Base-by-base conservation (phyloP, 2,888 invertebrate genomes). In the Drosophila parthenogenetica region DNA sequence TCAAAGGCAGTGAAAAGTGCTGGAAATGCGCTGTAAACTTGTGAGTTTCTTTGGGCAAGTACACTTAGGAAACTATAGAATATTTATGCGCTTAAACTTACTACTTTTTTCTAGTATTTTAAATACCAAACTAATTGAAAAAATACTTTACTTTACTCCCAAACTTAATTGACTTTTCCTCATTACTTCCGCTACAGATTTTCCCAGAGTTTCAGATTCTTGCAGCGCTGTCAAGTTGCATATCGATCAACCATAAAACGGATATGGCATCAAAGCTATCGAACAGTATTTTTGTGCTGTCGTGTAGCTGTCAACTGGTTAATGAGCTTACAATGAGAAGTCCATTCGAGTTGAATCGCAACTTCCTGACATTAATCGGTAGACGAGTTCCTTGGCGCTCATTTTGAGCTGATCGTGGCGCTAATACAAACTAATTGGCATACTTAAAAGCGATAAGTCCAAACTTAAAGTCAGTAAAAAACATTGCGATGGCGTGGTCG, bases 361-460 rank as follows among this genome's bases (percentile, higher is more conserved):
- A 75, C 78, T 81, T 81, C 79, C 82, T 77, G 71, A 81, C 67
- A 50, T 14, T 79, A 70, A 84, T 68, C 79, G 64, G 19, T 2
- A 39, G 65, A 69, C 67, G 48, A 61, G 62, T 49, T 49, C 54
- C 43, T 22, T 22, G 19, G 19, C 16, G 45, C 11, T 45, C 14
- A 5, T 11, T 46, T 22, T 22, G 22, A 16, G 16, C 5, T n/a
- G 50, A 46, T 50, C 39, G 49, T 50, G 80, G 70, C 68, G 70
- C 67, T 84, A 84, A 87, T 84, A 78, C 78, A 69, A 80, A 80
- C 87, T 84, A 82, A 85, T 84, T 76, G 85, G 77, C 70, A 69
- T 87, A 73, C 84, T 86, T 86, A 84, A 65, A 35, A 35, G 32
- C 14, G 73, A 66, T 79, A 67, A 77, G 62, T 72, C 58, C 13